Base-by-base conservation (phyloP, 2,797 vertebrate genomes). In the Spondyliosoma cantharus region DNA sequence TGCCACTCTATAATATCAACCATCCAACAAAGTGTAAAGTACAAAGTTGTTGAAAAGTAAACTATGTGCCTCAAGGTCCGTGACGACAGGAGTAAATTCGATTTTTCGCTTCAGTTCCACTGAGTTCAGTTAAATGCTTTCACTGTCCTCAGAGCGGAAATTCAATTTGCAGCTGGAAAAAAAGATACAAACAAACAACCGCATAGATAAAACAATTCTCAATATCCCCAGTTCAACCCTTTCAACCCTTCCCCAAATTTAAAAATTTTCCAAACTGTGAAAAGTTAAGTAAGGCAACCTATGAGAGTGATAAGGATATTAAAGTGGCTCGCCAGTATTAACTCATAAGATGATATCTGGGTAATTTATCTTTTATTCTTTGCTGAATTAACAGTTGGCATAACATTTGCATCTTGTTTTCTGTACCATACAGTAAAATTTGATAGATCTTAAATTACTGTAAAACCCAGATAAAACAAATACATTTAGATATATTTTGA, bases 151-250 rank as follows among this genome's bases (percentile, higher is more conserved):
- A 24, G 46, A 53, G 78, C 63, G 68, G 54, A 86, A 81, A 83
- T 78, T 24, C 3, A 66, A 81, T 86, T 84, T 81, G 12, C n/a
- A 53, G 42, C n/a, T 52, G 60, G 49, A 64, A 42, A 32, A 67
- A 59, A 62, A 68, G 27, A 62, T 69, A 74, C 46, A 63, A 76
- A 80, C 25, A 76, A 64, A 56, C 7, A 78, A 14, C 45, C 68
- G 50, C 57, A 75, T 72, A 46, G 50, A 84, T 72, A 88, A 88
- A 87, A 63, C 57, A 53, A 20, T 83, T 83, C 1, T 76, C 19
- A 43, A 61, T 20, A 53, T 14, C 17, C n/a, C 22, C n/a, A n/a
- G n/a, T n/a, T n/a, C n/a, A n/a, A n/a, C n/a, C n/a, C n/a, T n/a
- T n/a, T n/a, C n/a, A n/a, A n/a, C n/a, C n/a, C n/a, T n/a, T n/a